These are phyloP conservation scores for Protosalanx chinensis DNA, from an alignment of 2,797 vertebrate genomes.

Conservation along the genomic window DNA sequence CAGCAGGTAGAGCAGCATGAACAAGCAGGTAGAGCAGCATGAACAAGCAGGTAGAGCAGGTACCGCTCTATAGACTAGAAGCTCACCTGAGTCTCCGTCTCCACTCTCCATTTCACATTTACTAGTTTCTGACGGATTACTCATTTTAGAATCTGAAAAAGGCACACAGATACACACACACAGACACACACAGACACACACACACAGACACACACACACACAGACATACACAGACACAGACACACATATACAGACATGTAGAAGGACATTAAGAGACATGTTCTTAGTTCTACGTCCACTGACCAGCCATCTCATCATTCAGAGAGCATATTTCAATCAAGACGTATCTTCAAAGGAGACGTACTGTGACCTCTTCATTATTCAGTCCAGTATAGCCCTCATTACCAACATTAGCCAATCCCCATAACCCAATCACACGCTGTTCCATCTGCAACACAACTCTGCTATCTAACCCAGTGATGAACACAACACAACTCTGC, in stretches of 20 bases:
- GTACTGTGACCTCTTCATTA: too few relatives aligned
- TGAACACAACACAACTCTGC: too few relatives aligned
- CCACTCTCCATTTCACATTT: conserved; percentile 94
- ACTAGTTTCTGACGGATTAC: conserved; percentile 93
- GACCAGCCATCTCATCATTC: too few relatives aligned
- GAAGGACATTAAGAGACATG: conserved; percentile 8
- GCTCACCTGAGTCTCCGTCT: conserved; percentile 87
- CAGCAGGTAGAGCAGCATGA: background rate
- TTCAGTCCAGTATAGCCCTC: too few relatives aligned
- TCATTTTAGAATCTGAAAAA: conserved; percentile 97
- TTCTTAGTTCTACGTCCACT: conserved; percentile 20
- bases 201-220: conserved; percentile 27
- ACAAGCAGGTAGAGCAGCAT: background rate
- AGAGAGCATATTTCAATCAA: too few relatives aligned
- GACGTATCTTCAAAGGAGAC: too few relatives aligned
- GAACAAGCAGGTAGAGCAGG: background rate
- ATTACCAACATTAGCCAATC: too few relatives aligned
- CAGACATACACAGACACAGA: conserved; percentile 18
- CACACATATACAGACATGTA: conserved; percentile 6
- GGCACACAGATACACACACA: conserved; percentile 63
- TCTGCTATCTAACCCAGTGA: too few relatives aligned
- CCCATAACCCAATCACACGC: too few relatives aligned
- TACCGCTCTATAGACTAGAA: conserved; percentile 4
- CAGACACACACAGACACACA: too few relatives aligned
- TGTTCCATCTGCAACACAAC: too few relatives aligned